Base-by-base conservation (phyloP, 2,113 vertebrate genomes). In the Ceyx melanurus region DNA sequence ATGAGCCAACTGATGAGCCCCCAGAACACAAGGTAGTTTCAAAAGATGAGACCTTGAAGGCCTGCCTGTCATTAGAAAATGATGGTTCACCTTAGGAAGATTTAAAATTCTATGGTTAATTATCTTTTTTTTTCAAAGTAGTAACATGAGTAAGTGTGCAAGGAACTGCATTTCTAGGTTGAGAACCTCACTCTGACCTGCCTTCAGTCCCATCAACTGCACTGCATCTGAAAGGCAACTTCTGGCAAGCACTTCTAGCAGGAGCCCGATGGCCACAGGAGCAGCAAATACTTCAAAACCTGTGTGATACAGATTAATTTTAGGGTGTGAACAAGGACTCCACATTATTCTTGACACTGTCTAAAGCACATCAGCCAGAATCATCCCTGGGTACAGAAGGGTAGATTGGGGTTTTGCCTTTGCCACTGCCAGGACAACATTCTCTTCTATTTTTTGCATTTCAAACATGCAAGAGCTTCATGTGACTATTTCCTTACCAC, bases 1-100 rank as follows among this genome's bases (percentile, higher is more conserved):
- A n/a, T 18, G 2, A 0, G 19, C 3, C n/a, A 15, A 46, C 45
- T 29, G 23, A 37, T 13, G 13, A 40, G 25, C 29, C 3, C 8
- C 15, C 46, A 90, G 17, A 70, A 54, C 5, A n/a, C 0, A 1
- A 48, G 8, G 13, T 2, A 0, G 26, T 40, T 79, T 68, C 51
- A 71, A 66, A 82, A 54, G 48, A 6, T 33, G 11, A 1, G 15
- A 64, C 18, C 21, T n/a, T 18, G 10, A 33, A 75, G 23, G 29
- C 5, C 22, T 80, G 37, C 37, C 37, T 37, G 37, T 54, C 79
- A 43, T 37, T 37, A 79, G 57, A 31, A 37, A 29, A 74, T 1
- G 0, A 21, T 29, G 18, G 18, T 23, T 82, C n/a, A n/a, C 26
- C 31, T 50, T 37, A 40, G 22, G 40, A 71, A 65, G 17, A 76